Conservation (phyloP, 2,888 invertebrate genomes). For the Anoplius nigerrimus region DNA sequence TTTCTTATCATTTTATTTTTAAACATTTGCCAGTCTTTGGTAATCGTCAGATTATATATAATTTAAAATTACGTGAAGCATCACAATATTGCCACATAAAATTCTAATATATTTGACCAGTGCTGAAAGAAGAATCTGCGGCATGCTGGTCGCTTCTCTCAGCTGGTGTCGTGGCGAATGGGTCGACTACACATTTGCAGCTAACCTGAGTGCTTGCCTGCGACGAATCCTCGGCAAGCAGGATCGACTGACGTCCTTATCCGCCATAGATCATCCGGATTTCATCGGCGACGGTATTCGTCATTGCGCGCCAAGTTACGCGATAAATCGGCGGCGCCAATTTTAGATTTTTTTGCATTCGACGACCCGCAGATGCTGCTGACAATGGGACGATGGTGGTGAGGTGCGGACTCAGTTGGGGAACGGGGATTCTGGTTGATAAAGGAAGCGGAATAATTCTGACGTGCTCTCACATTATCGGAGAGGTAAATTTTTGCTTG, state of each 20-base stretch:
- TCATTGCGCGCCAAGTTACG: not conserved
- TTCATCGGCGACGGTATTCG: not conserved
- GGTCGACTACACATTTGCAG: slow-evolving; percentile 80
- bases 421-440: slow-evolving; percentile 78
- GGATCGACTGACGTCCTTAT: not conserved
- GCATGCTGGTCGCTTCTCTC: slow-evolving; percentile 78
- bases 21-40: too few relatives aligned
- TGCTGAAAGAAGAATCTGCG: slow-evolving; percentile 64
- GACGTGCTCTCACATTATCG: slow-evolving; percentile 80
- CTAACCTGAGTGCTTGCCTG: slow-evolving; percentile 76
- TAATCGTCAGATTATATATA: too few relatives aligned
- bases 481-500: slow-evolving; percentile 70
- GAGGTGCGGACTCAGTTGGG: slow-evolving; percentile 79
- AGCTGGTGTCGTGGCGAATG: slow-evolving; percentile 81
- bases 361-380: slow-evolving; percentile 72
- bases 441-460: slow-evolving; percentile 76
- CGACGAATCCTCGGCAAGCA: slow-evolving; percentile 55
- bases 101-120: slow-evolving; percentile 25
- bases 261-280: not conserved
- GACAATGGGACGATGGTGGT: slow-evolving; percentile 78
- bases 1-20: too few relatives aligned
- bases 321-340: too few relatives aligned
- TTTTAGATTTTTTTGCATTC: not conserved
- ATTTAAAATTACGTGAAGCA: too few relatives aligned
- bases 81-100: too few relatives aligned